These are phyloP conservation scores for Bufo gargarizans DNA, from an alignment of 2,113 vertebrate species.

Conservation along the genomic window DNA sequence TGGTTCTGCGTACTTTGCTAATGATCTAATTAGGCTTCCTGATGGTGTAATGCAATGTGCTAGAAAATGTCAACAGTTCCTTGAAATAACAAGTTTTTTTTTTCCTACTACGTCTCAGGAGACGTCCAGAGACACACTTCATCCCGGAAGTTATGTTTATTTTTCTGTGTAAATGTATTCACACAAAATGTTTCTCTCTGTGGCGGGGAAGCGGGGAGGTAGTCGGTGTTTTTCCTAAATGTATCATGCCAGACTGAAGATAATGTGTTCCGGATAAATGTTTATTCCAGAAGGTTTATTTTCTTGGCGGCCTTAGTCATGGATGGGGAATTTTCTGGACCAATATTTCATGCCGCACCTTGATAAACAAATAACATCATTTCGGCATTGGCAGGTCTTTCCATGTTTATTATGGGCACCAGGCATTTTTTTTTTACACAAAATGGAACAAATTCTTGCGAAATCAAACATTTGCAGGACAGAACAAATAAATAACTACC, in stretches of 20 bases:
- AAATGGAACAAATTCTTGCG: background rate
- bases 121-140: background rate
- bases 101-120: background rate
- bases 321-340: background rate
- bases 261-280: background rate
- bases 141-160: constrained; percentile 15
- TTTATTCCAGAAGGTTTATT: background rate
- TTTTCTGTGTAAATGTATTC: background rate
- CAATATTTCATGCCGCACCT: background rate
- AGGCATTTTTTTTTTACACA: background rate
- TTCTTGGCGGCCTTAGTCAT: background rate
- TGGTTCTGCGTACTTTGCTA: constrained; percentile 15
- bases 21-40: constrained; percentile 48
- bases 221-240: background rate
- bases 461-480: background rate
- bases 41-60: constrained; percentile 27
- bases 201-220: background rate
- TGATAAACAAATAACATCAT: background rate
- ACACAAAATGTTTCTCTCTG: background rate
- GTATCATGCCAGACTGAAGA: background rate
- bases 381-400: background rate
- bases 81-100: constrained; percentile 8
- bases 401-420: background rate
- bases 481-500: background rate
- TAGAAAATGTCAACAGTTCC: constrained; percentile 23